Conservation (phyloP, 2,113 vertebrate genomes). For the Anoplopoma fimbria region DNA sequence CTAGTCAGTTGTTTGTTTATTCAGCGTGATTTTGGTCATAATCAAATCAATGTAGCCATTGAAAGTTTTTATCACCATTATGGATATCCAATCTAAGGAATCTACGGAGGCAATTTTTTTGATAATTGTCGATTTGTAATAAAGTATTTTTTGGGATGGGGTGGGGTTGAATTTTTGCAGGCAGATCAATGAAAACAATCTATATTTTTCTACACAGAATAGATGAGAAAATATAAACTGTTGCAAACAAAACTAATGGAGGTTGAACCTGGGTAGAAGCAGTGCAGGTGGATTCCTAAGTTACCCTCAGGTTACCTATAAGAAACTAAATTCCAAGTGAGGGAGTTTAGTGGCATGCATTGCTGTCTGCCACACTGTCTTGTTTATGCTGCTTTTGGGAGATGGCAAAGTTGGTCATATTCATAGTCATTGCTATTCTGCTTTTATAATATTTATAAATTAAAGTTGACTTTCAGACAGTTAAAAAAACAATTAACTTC, state of each 20-base stretch:
- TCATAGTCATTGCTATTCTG: neutral
- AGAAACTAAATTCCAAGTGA: neutral
- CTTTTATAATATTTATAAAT: neutral
- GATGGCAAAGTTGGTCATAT: neutral
- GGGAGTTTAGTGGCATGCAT: neutral
- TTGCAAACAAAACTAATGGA: neutral
- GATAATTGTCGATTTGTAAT: constrained; percentile 3
- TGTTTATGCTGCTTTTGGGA: neutral
- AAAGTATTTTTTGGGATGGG: neutral
- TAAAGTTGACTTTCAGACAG: no score
- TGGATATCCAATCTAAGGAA: constrained; percentile 13
- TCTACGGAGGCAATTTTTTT: neutral
- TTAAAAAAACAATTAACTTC: no score
- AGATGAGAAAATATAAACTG: neutral
- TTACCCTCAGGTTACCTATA: constrained; percentile 1
- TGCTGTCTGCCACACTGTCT: neutral
- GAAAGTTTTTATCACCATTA: neutral
- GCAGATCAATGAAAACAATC: constrained; percentile 9
- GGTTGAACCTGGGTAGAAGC: neutral
- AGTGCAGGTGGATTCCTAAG: neutral
- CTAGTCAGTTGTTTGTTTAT: neutral
- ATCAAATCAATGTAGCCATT: constrained; percentile 1
- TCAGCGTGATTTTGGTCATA: neutral
- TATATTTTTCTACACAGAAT: neutral
- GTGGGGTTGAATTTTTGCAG: neutral